Evolutionary conservation across 92 coral and sea anemone species (phyloP).

Genomic region (Zoanthus sansibaricus): DNA sequence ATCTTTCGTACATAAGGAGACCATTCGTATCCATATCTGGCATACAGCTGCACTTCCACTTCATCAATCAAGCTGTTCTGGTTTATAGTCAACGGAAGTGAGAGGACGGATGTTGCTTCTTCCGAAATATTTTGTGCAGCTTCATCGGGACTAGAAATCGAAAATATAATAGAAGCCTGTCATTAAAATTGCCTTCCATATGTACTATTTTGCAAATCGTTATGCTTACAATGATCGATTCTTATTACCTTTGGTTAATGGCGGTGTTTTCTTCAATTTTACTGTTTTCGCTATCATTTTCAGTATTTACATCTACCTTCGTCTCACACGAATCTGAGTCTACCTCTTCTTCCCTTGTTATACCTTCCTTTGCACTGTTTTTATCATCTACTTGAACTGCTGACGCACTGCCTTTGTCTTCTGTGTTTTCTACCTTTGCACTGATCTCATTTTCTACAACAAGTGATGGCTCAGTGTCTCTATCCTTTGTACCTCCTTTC

Average conservation of each 20-base stretch:
- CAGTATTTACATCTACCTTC: neutral
- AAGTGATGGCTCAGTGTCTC: neutral
- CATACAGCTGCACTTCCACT: neutral
- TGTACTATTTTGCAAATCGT: neutral
- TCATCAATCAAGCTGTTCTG: neutral
- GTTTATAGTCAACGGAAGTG: constrained; percentile 1
- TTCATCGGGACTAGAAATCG: neutral
- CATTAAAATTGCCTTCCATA: neutral
- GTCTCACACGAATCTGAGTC: neutral
- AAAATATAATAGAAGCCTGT: neutral
- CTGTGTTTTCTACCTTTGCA: neutral
- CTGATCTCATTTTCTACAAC: neutral
- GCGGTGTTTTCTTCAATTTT: neutral
- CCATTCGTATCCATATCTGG: constrained; percentile 1
- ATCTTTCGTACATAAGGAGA: neutral
- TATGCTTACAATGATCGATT: neutral
- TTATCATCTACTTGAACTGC: neutral
- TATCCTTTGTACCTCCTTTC: neutral
- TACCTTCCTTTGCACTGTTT: neutral
- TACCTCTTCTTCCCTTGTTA: neutral
- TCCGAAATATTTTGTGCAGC: neutral
- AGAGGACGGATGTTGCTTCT: neutral
- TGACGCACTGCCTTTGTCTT: neutral
- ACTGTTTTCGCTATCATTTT: neutral
- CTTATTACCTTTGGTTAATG: neutral